Base-by-base conservation (phyloP, 2,888 invertebrate genomes). In the Nysson spinosus region DNA sequence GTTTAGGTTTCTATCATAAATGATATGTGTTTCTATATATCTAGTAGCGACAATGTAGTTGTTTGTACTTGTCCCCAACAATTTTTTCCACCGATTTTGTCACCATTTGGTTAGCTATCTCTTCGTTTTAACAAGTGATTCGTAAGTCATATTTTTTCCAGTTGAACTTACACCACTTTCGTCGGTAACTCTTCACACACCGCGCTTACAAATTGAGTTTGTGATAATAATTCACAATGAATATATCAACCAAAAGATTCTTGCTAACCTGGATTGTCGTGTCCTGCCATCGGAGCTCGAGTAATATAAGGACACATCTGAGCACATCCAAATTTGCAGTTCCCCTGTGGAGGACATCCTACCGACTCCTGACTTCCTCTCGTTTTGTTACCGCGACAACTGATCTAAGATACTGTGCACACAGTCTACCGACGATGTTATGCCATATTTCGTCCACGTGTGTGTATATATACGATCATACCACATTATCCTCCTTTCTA, bases 401-500 rank as follows among this genome's bases (percentile, higher is more conserved):
- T 34, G 17, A 16, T 32, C 11, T 14, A 9, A 22, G 32, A 26
- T 34, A 6, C 34, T 22, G n/a, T 42, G 14, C 16, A 16, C 32
- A 7, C n/a, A 16, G 30, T 14, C 6, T 22, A 20, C 20, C n/a
- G 12, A 12, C 30, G 32, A 28, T 42, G 16, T 22, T 42, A 42
- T 51, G 24, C 22, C n/a, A 42, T 42, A 30, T 42, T n/a, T n/a
- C n/a, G n/a, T n/a, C n/a, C n/a, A n/a, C 30, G 42, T 51, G 26
- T 37, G 24, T 7, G 32, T 24, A 22, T 26, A 28, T 19, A 20
- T 5, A 6, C 19, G 19, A 6, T 34, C 24, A 40, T 50, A 26
- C 12, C 26, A 26, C 1, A 11, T 37, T 55, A 55, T 28, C 39
- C 55, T 55, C 46, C 55, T 55, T 55, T 42, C 35, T 24, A 46